A percentile compares a stretch with the other conserved stretches of the same genome.
Conservation (phyloP, 2,797 vertebrate species). For the Alfaro cultratus region DNA sequence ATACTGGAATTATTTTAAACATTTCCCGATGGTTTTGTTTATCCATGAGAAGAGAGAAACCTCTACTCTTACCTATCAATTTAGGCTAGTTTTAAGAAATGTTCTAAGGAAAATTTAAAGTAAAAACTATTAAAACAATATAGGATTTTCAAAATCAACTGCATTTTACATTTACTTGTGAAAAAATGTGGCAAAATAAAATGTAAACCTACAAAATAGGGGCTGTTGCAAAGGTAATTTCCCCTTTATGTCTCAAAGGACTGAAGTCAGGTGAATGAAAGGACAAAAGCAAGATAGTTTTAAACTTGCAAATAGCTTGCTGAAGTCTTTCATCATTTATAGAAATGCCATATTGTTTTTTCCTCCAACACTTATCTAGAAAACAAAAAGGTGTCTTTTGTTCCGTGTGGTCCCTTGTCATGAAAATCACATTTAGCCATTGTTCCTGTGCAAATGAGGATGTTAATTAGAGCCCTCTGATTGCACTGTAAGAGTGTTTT, state of each 20-base stretch:
- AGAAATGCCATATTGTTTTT: neutral
- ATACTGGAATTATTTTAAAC: neutral
- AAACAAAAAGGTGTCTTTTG: neutral
- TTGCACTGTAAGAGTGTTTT: constrained; percentile 29
- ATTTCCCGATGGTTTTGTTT: neutral
- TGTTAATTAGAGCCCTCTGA: constrained; percentile 37
- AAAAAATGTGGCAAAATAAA: neutral
- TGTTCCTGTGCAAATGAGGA: constrained; percentile 16
- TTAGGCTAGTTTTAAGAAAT: neutral
- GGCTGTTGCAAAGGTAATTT: neutral
- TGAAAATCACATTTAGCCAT: neutral
- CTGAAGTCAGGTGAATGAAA: neutral
- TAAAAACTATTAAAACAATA: neutral
- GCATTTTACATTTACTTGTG: neutral
- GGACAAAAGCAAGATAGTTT: neutral
- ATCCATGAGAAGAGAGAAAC: neutral
- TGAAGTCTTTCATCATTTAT: neutral
- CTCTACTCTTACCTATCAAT: too few species aligned
- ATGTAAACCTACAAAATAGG: neutral
- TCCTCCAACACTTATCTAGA: neutral
- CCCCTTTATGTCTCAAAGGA: neutral
- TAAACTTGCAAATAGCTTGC: neutral
- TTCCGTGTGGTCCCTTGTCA: neutral
- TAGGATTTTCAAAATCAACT: neutral
- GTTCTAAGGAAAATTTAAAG: neutral